A percentile compares a stretch with the other conserved stretches of the same genome.
Evolutionary conservation across 2,113 vertebrate genomes (phyloP).

Genomic region (Dendrocopos noguchii): DNA sequence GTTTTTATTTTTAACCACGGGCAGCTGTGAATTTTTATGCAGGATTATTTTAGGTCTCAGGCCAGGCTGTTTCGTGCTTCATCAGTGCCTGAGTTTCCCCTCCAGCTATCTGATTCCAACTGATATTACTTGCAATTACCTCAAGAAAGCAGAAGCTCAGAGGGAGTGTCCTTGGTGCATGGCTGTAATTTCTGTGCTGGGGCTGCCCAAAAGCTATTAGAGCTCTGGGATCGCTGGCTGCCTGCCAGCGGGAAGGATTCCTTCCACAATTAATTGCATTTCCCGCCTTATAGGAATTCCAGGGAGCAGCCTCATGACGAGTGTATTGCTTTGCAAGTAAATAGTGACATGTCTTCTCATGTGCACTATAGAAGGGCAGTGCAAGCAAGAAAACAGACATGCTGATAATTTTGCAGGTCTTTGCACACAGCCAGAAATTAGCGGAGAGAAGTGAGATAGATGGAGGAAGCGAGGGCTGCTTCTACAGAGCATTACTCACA

Average conservation of each 20-base stretch:
- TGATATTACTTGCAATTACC: slow-evolving; percentile 57
- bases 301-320: background rate
- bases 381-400: background rate
- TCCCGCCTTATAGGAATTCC: slow-evolving; percentile 31
- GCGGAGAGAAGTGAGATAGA: background rate
- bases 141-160: slow-evolving; percentile 52
- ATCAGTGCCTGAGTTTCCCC: background rate
- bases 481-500: background rate
- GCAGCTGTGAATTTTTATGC: slow-evolving; percentile 42
- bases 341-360: background rate
- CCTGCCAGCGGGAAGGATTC: slow-evolving; percentile 36
- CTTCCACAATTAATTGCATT: slow-evolving; percentile 56
- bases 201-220: slow-evolving; percentile 41
- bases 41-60: slow-evolving; percentile 24
- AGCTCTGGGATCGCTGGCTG: slow-evolving; percentile 36
- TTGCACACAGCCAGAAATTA: background rate
- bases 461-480: background rate
- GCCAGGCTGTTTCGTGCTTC: slow-evolving; percentile 39
- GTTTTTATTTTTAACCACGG: slow-evolving; percentile 17
- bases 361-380: background rate
- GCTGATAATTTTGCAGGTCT: background rate
- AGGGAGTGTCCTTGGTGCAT: slow-evolving; percentile 44
- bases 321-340: background rate
- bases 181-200: slow-evolving; percentile 47
- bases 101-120: slow-evolving; percentile 45